Evolutionary conservation across 2,797 vertebrate species (phyloP).

Genomic region (Macroramphosus scolopax): DNA sequence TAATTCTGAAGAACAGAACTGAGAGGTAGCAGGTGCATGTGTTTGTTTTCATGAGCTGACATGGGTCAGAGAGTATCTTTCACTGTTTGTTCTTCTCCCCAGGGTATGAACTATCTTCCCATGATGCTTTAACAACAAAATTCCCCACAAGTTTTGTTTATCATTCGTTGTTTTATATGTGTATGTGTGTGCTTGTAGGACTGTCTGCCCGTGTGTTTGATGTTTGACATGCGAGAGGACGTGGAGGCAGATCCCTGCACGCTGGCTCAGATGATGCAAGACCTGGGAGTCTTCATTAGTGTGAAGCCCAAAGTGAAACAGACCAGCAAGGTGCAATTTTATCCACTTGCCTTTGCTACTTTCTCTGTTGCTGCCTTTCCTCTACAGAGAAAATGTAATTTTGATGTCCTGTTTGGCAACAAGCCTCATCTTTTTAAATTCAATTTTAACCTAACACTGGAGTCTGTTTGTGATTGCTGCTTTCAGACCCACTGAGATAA

Average conservation of each 20-base stretch:
- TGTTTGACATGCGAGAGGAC: conserved; percentile 83
- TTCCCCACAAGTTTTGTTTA: background rate
- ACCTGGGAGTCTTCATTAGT: conserved; percentile 80
- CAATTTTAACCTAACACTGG: background rate
- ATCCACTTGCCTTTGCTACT: background rate
- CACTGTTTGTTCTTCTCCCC: background rate
- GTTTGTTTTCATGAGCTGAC: conserved; percentile 8
- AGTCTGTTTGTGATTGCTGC: conserved; percentile 2
- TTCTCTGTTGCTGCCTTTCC: conserved; percentile 1
- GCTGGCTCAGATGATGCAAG: conserved; percentile 82
- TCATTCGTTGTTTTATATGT: conserved; percentile 6
- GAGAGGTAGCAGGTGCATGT: background rate
- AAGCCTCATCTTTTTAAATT: conserved; percentile 7
- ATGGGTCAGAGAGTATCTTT: background rate
- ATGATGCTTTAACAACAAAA: background rate
- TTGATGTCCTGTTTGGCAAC: conserved; percentile 1
- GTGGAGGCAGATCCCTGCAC: conserved; percentile 73
- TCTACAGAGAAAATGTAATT: conserved; percentile 3
- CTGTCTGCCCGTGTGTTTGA: conserved; percentile 82
- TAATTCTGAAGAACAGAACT: background rate
- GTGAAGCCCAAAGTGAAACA: conserved; percentile 83
- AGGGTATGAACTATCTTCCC: too few species aligned
- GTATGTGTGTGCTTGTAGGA: conserved; percentile 60
- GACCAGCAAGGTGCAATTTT: conserved; percentile 76
- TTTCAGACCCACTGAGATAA: conserved; percentile 3